phyloP scores from a whole-genome alignment of 1,140 invertebrate species.

The Branchinecta lynchi region DNA sequence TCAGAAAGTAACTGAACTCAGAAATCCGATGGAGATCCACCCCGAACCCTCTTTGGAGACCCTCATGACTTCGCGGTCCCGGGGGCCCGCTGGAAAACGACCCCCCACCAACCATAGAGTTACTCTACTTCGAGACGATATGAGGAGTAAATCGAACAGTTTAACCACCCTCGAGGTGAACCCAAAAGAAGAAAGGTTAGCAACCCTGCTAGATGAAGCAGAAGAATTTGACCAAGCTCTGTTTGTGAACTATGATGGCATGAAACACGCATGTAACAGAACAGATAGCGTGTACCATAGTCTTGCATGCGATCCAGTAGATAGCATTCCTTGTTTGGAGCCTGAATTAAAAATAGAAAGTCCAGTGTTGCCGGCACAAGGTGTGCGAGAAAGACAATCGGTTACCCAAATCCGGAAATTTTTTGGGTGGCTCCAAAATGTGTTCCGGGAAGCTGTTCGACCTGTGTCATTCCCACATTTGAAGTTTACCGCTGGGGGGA shows the following conservation, averaged over 20 bases:
- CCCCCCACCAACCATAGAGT: background rate
- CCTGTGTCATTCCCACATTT: too few species aligned
- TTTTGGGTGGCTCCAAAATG: too few species aligned
- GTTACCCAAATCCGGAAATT: too few species aligned
- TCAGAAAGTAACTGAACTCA: too few species aligned
- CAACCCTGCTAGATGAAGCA: background rate
- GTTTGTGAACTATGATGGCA: constrained; percentile 2
- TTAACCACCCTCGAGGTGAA: background rate
- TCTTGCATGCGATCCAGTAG: background rate
- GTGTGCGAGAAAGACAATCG: too few species aligned
- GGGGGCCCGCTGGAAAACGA: background rate
- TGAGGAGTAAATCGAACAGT: background rate
- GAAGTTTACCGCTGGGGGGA: too few species aligned
- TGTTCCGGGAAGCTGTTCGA: too few species aligned
- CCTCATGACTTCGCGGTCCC: background rate
- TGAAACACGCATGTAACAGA: background rate
- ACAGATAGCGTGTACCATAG: background rate
- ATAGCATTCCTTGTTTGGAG: too few species aligned
- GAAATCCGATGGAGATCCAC: background rate
- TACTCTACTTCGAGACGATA: background rate
- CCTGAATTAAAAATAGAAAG: too few species aligned
- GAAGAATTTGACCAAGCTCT: constrained; percentile 6
- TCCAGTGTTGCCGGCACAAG: too few species aligned
- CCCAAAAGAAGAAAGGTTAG: background rate
- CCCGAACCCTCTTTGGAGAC: background rate